Percentiles rank a stretch among this genome's conserved stretches.
Evolutionary conservation across 2,888 invertebrate species (phyloP).

Genomic region (Cosmorhoe ocellata): DNA sequence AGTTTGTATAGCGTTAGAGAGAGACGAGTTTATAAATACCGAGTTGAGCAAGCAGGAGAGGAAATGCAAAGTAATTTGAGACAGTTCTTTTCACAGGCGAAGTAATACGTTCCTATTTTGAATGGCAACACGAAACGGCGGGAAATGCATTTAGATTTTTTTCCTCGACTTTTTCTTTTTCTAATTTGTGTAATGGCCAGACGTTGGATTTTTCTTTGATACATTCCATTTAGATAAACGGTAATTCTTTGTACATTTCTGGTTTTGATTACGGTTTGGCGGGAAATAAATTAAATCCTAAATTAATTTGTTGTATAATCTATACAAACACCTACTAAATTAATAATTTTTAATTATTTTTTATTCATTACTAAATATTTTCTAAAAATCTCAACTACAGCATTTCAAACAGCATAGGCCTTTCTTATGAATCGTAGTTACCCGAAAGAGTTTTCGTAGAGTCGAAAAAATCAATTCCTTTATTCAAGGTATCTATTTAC

Average conservation of each 20-base stretch:
- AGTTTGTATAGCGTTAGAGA: conserved; percentile 74
- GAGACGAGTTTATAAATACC: conserved; percentile 43
- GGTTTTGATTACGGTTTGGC: conserved; percentile 36
- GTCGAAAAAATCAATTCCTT: too few species aligned
- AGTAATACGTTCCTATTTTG: conserved; percentile 81
- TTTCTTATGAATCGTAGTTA: too few species aligned
- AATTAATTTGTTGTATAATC: conserved; percentile 8
- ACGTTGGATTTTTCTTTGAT: conserved; percentile 71
- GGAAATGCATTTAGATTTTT: conserved; percentile 78
- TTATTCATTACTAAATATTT: too few species aligned
- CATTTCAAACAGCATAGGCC: too few species aligned
- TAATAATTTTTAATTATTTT: too few species aligned
- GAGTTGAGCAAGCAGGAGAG: conserved; percentile 45
- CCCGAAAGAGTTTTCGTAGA: too few species aligned
- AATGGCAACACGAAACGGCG: conserved; percentile 79
- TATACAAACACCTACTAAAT: background rate
- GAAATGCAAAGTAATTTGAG: conserved; percentile 77
- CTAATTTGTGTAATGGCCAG: conserved; percentile 73
- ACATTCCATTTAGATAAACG: conserved; percentile 56
- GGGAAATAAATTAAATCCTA: conserved; percentile 24
- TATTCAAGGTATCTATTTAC: too few species aligned
- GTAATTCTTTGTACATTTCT: conserved; percentile 39
- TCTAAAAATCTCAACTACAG: too few species aligned
- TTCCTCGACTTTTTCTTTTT: conserved; percentile 55
- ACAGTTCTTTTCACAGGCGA: conserved; percentile 79